Conservation (phyloP, 2,888 invertebrate species). For the Dryobota labecula region DNA sequence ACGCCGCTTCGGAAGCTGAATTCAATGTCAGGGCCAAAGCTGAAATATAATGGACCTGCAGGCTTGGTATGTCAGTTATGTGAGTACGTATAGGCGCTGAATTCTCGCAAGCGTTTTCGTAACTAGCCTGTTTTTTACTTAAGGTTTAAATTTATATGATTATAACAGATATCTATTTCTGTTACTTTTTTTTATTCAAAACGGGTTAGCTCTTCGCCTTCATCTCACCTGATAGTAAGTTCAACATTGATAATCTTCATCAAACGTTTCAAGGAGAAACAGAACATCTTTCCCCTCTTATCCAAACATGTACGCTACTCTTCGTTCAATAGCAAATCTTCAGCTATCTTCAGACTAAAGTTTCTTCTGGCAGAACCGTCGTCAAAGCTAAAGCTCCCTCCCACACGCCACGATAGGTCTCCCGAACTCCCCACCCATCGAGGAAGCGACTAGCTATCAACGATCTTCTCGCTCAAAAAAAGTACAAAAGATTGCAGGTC, state of each 20-base stretch:
- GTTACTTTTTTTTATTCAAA: too few relatives aligned
- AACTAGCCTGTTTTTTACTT: neutral
- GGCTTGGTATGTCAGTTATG: slow-evolving; percentile 31
- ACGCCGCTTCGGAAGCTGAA: slow-evolving; percentile 48
- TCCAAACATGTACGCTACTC: neutral
- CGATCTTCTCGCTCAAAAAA: neutral
- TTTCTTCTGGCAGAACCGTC: slow-evolving; percentile 29
- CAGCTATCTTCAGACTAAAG: slow-evolving; percentile 19
- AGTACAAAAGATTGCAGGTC: neutral
- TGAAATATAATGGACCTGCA: slow-evolving; percentile 39
- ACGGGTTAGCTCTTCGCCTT: too few relatives aligned
- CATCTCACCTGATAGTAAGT: too few relatives aligned
- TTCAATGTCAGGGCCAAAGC: slow-evolving; percentile 54
- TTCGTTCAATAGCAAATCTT: slow-evolving; percentile 33
- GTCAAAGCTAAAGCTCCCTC: slow-evolving; percentile 34
- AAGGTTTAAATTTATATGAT: neutral
- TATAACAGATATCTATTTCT: neutral
- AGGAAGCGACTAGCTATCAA: too few relatives aligned
- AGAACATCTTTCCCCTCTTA: neutral
- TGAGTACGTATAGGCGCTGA: slow-evolving; percentile 1
- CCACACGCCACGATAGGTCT: slow-evolving; percentile 14
- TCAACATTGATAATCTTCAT: neutral
- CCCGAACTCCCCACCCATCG: neutral
- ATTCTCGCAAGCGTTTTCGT: slow-evolving; percentile 21
- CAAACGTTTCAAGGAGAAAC: neutral